Conservation (phyloP, 2,888 invertebrate species). For the Polydrusus pterygomalis region DNA sequence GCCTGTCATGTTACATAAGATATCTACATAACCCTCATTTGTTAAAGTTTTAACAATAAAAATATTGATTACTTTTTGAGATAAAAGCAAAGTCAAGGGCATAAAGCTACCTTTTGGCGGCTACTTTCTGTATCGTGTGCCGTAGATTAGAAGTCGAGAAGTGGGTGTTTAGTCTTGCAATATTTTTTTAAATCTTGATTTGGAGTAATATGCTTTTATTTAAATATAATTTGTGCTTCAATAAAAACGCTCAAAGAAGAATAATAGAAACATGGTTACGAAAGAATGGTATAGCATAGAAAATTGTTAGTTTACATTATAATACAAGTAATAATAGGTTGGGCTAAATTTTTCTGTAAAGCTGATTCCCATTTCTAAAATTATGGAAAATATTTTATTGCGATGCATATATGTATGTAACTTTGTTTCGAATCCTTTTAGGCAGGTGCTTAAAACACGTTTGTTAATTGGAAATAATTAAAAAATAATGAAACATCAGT, state of each 20-base stretch:
- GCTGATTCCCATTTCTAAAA: no score
- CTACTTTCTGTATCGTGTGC: conserved; percentile 47
- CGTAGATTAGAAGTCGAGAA: conserved; percentile 12
- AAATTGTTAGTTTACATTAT: no score
- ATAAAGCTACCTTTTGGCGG: conserved; percentile 17
- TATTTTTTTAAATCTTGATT: conserved; percentile 7
- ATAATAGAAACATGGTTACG: no score
- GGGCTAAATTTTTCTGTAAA: no score
- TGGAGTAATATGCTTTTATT: background rate
- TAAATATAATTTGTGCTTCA: background rate
- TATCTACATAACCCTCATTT: conserved; percentile 16
- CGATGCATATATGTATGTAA: no score
- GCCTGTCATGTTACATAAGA: conserved; percentile 40
- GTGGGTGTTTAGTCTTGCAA: conserved; percentile 1
- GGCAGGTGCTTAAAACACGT: background rate
- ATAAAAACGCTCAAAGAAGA: background rate
- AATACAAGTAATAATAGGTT: no score
- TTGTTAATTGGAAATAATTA: conserved; percentile 18
- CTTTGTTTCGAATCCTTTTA: background rate
- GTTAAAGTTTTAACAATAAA: conserved; percentile 16
- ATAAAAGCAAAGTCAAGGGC: conserved; percentile 48
- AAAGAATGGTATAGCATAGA: background rate
- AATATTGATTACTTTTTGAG: conserved; percentile 22
- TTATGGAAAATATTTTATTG: no score
- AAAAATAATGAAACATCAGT: conserved; percentile 9